Base-by-base conservation (phyloP, 1,140 invertebrate genomes). In the Drosophila neocordata region DNA sequence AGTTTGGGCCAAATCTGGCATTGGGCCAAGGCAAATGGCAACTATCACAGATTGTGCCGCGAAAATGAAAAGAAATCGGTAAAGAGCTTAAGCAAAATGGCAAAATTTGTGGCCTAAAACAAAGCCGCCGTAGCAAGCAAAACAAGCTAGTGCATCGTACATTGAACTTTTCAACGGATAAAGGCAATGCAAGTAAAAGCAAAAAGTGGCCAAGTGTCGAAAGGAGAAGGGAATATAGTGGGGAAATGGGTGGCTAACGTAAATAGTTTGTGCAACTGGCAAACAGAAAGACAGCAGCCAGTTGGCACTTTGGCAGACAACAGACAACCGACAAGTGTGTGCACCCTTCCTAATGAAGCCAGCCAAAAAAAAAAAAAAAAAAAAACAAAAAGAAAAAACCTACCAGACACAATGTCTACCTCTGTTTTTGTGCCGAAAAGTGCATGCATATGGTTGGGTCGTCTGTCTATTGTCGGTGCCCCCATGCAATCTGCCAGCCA, bases 261-360 rank as follows among this genome's bases (percentile, higher is more conserved):
- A 85, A 85, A 85, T 85, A 85, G 81, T 85, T 85, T 64, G 62
- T 77, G 62, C 57, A 13, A 38, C 24, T 70, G 69, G 73, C 65
- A 76, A 69, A 63, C 58, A 65, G 65, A 69, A 69, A 69, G 58
- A 56, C 69, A 73, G 63, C 68, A 56, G 62, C 12, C 64, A 72
- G 73, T 60, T 58, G 75, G 51, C 56, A 65, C 69, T 65, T 52
- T 66, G 41, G 58, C 59, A 67, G 64, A 15, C 61, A 61, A 64
- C 57, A 77, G 67, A 77, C 73, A 79, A 41, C 59, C 69, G 82
- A 82, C 74, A 85, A 85, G 77, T 82, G 74, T 82, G 74, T 20
- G 41, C 41, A 48, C 77, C 67, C 66, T 65, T 77, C 65, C 80
- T 84, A 84, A 84, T 84, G 80, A 84, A 84, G 80, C 76, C 80